Evolutionary conservation across 2,797 vertebrate genomes (phyloP), one percentile per base, ranked within the genome.

Genomic region (Labeo calbasu): DNA sequence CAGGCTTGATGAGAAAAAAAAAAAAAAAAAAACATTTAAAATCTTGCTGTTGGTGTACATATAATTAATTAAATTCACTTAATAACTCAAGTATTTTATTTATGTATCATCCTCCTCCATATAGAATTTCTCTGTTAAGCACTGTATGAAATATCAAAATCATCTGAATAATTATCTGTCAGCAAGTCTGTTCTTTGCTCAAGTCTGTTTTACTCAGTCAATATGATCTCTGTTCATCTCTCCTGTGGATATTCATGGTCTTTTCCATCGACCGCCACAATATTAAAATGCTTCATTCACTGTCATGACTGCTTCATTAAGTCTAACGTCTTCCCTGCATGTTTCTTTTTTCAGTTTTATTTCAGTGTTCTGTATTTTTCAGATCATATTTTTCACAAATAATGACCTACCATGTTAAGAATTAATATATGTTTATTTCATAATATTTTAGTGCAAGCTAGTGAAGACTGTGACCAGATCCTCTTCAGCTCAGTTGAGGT

Each of bases 211-310:
- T 69, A 15, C 63, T 70, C 53, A 76, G 81, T 86, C 59, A 81
- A 73, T 83, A 70, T 79, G 68, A 83, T 85, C 77, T 85, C 66
- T 75, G 85, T 85, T 85, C 83, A 75, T 87, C 79, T 88, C 84
- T 88, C 82, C 83, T 88, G 84, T 86, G 85, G 86, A 84, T 88
- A 85, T 87, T 85, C 84, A 87, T 84, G 57, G 71, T 80, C 82
- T 82, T 85, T 87, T 75, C 17, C 51, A 84, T 81, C 68, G 86
- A 89, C 88, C 82, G 76, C 66, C 83, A 65, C 86, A 46, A 84
- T 87, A 86, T 89, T 90, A 89, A 89, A 89, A 87, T 87, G 84
- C 77, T 82, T 83, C 81, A 82, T 77, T 82, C 84, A 69, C 70
- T 84, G 63, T 82, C 82, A 84, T 76, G 69, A 66, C 14, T 19